Evolutionary conservation across 2,113 vertebrate species (phyloP), one percentile per base, ranked within the genome.

Genomic region (Argyrosomus japonicus): DNA sequence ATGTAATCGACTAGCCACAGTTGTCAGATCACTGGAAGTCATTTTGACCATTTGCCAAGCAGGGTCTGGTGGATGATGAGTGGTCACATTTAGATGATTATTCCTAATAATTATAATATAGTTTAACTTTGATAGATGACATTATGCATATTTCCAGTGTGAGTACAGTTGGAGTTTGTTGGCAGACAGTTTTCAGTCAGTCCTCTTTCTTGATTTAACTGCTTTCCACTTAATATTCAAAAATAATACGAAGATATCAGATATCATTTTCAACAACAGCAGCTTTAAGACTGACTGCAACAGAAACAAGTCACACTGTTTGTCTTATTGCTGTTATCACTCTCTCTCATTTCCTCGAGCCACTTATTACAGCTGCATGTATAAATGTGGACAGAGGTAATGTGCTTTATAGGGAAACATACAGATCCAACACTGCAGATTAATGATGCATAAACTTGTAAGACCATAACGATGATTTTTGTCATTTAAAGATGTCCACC

Each of bases 401-500:
- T 14, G 45, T 14, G 14, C 45, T 14, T 47, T 5, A 47, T 12
- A 14, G 14, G 45, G 45, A 47, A 5, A 17, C 23, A 25, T 12
- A 25, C 56, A 27, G 13, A 47, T 57, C 12, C 27, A 48, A 58
- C 43, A 43, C 47, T 36, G 7, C 18, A n/a, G 40, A 36, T 75
- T 65, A 50, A 64, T 40, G 50, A 51, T 25, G 50, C 45, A 18
- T 51, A 18, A 45, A 9, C 50, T 25, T 36, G 15, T 27, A 51
- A 56, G 0, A 51, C 13, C 4, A 14, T 40, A 4, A 65, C 29
- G 19, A 54, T 74, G 62, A 13, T 65, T 64, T 56, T 61, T 68
- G 25, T 51, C 18, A 60, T 77, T 62, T 77, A 48, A 61, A 13
- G 48, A 56, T 9, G 40, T 79, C 64, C 67, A 72, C 78, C 79